These are phyloP conservation scores for Chiridota heheva DNA, from an alignment of 35 echinoderm and acorn worm genomes.

Conservation along the genomic window DNA sequence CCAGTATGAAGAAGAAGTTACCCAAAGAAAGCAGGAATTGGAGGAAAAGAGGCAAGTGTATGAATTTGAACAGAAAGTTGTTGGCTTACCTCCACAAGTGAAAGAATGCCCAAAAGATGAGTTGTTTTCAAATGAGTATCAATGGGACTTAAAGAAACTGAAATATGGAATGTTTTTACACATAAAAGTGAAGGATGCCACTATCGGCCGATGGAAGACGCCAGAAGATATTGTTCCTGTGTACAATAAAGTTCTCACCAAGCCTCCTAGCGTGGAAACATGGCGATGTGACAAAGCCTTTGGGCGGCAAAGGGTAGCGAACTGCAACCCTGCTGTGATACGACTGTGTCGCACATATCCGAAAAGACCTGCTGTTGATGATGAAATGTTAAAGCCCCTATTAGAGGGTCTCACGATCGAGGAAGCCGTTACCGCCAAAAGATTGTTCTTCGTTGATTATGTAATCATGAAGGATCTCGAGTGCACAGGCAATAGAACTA, in stretches of 20 bases:
- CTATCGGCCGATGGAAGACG: conserved; percentile 44
- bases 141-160: conserved; percentile 60
- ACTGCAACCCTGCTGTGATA: conserved; percentile 58
- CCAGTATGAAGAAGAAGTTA: conserved; percentile 47
- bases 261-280: conserved; percentile 42
- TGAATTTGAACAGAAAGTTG: conserved; percentile 44
- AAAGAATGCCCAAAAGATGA: conserved; percentile 44
- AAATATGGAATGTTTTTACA: conserved; percentile 52
- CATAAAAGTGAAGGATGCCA: conserved; percentile 57
- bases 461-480: conserved; percentile 59
- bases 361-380: conserved; percentile 66
- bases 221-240: conserved; percentile 60
- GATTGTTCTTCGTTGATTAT: conserved; percentile 79
- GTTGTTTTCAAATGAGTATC: conserved; percentile 59
- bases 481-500: conserved; percentile 56
- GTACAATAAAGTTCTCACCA: conserved; percentile 50
- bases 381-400: conserved; percentile 79
- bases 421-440: conserved; percentile 72
- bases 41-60: conserved; percentile 54
- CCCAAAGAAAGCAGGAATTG: conserved; percentile 59
- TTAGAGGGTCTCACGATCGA: conserved; percentile 70
- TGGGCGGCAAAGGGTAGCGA: conserved; percentile 56
- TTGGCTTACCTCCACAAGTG: conserved; percentile 44
- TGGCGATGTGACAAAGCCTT: conserved; percentile 59
- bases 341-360: conserved; percentile 67